Conservation (phyloP, 2,113 vertebrate genomes). For the Axis porcinus region DNA sequence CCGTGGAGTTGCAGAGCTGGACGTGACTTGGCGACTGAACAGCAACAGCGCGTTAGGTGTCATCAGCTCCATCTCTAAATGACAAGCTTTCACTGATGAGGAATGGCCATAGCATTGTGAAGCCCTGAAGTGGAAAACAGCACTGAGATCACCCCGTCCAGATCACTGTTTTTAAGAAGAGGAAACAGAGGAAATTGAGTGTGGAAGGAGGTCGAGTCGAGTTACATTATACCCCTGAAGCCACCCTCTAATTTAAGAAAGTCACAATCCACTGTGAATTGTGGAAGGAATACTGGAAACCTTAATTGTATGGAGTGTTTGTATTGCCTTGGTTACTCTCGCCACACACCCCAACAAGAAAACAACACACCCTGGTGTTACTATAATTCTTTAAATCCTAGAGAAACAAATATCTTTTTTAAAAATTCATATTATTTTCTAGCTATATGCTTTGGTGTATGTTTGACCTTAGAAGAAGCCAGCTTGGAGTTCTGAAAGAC, state of each 20-base stretch:
- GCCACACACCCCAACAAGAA: background rate
- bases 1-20: rapidly evolving
- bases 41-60: background rate
- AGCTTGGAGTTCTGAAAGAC: background rate
- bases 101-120: background rate
- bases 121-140: background rate
- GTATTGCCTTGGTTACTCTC: background rate
- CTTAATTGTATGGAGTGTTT: background rate
- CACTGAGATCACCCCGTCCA: background rate
- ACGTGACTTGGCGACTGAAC: background rate
- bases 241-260: background rate
- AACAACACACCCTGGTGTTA: background rate
- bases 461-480: background rate
- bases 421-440: background rate
- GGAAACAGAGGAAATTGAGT: background rate
- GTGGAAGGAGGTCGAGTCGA: background rate
- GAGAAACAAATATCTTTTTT: background rate
- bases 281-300: background rate
- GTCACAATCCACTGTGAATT: background rate
- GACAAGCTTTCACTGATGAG: background rate
- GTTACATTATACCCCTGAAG: background rate
- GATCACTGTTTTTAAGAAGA: background rate
- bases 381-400: background rate
- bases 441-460: background rate
- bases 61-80: background rate